Conservation (phyloP, 2,888 invertebrate species). For the Brachynemurus nebulosus region DNA sequence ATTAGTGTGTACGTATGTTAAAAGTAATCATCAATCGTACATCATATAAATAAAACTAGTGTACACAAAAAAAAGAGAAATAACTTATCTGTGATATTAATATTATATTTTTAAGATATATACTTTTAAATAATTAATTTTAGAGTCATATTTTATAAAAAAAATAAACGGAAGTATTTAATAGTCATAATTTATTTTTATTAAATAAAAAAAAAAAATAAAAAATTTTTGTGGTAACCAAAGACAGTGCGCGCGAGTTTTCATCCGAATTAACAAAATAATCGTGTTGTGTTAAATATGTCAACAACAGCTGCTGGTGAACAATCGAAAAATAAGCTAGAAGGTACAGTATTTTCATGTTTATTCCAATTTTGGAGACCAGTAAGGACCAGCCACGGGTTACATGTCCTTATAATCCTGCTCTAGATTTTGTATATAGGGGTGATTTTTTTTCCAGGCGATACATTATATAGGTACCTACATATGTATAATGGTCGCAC, state of each 20-base stretch:
- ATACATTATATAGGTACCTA: too few species aligned
- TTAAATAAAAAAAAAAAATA: too few species aligned
- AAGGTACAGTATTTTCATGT: slow-evolving; percentile 1
- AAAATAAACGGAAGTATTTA: not conserved
- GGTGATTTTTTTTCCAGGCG: too few species aligned
- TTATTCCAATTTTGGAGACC: too few species aligned
- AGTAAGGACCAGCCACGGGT: too few species aligned
- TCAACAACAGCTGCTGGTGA: slow-evolving; percentile 10
- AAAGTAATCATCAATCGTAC: too few species aligned
- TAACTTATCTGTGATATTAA: not conserved
- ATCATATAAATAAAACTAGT: too few species aligned
- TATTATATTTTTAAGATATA: not conserved
- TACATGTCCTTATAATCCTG: too few species aligned
- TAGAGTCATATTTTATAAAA: slow-evolving; percentile 2
- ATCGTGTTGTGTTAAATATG: slow-evolving; percentile 4
- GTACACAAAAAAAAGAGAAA: not conserved
- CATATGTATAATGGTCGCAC: too few species aligned
- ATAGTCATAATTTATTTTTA: not conserved
- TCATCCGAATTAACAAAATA: slow-evolving; percentile 2
- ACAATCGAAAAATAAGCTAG: not conserved
- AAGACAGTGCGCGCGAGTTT: slow-evolving; percentile 9
- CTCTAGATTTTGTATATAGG: too few species aligned
- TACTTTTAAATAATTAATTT: slow-evolving; percentile 1
- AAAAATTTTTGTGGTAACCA: slow-evolving; percentile 3
- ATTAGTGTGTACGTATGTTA: too few species aligned